phyloP scores from a whole-genome alignment of 2,888 invertebrate species.

The Dicranocentrus wangi region DNA sequence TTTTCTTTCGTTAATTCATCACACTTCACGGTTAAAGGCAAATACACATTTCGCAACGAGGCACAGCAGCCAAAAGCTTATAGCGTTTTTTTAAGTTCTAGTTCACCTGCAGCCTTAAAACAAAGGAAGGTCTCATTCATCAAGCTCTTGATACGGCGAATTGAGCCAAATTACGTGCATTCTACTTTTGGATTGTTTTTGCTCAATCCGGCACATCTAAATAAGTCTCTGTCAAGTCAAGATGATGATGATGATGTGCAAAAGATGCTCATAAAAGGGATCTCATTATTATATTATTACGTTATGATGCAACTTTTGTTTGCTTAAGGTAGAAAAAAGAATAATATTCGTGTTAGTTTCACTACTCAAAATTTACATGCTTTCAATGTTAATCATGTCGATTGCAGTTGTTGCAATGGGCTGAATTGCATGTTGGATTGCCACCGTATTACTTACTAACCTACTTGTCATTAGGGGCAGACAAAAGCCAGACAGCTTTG shows the following conservation, averaged over 20 bases:
- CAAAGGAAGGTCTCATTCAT: slow-evolving; percentile 19
- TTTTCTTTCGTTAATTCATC: slow-evolving; percentile 28
- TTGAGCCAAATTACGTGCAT: background rate
- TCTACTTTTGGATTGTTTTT: slow-evolving; percentile 11
- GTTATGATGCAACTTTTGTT: slow-evolving; percentile 8
- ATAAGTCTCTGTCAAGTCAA: too few species aligned
- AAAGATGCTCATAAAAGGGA: slow-evolving; percentile 6
- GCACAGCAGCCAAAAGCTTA: background rate
- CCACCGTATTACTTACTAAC: too few species aligned
- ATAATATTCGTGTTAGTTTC: too few species aligned
- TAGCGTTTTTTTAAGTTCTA: slow-evolving; percentile 44
- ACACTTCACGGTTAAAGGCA: slow-evolving; percentile 48
- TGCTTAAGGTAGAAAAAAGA: too few species aligned
- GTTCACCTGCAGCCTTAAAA: slow-evolving; percentile 40
- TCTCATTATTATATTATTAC: slow-evolving; percentile 18
- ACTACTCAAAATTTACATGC: too few species aligned
- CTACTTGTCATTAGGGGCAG: too few species aligned
- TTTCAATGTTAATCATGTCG: too few species aligned
- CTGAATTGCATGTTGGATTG: too few species aligned
- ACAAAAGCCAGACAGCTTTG: too few species aligned
- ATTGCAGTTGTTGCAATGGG: too few species aligned
- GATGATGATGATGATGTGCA: background rate
- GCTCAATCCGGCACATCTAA: background rate
- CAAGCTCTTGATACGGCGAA: background rate
- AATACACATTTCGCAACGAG: slow-evolving; percentile 1